A percentile compares a stretch with the other conserved stretches of the same genome.
phyloP scores from a whole-genome alignment of 1,140 invertebrate genomes.

The Trichonephila clavata region DNA sequence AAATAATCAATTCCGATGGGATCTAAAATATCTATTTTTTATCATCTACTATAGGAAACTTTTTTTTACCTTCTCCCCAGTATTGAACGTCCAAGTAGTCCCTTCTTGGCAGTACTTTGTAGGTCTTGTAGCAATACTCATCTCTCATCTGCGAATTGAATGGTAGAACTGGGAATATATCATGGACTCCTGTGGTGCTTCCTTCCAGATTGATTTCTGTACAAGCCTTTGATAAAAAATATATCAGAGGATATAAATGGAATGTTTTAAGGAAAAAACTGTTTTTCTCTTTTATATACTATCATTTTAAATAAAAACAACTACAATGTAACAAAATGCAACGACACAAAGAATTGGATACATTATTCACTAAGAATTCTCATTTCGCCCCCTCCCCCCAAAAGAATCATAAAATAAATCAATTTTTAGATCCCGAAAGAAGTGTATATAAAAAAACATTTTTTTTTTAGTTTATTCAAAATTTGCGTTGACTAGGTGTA shows the following conservation, averaged over 20 bases:
- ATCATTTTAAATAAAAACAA: too few species aligned
- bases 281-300: too few species aligned
- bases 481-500: too few species aligned
- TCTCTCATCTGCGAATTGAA: constrained; percentile 69
- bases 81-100: constrained; percentile 45
- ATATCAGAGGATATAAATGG: neutral
- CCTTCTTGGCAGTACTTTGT: constrained; percentile 68
- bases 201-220: constrained; percentile 73
- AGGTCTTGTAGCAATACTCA: constrained; percentile 65
- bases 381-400: too few species aligned
- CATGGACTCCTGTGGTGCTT: neutral
- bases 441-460: too few species aligned
- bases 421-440: too few species aligned
- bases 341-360: too few species aligned
- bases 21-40: neutral
- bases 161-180: constrained; percentile 69
- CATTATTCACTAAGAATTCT: too few species aligned
- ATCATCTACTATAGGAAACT: neutral
- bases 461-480: too few species aligned
- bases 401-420: too few species aligned
- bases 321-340: too few species aligned
- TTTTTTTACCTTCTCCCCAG: constrained; percentile 63
- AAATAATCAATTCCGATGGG: neutral
- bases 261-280: too few species aligned
- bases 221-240: constrained; percentile 53